Base-by-base conservation (phyloP, 2,797 vertebrate genomes). In the Hybognathus amarus region DNA sequence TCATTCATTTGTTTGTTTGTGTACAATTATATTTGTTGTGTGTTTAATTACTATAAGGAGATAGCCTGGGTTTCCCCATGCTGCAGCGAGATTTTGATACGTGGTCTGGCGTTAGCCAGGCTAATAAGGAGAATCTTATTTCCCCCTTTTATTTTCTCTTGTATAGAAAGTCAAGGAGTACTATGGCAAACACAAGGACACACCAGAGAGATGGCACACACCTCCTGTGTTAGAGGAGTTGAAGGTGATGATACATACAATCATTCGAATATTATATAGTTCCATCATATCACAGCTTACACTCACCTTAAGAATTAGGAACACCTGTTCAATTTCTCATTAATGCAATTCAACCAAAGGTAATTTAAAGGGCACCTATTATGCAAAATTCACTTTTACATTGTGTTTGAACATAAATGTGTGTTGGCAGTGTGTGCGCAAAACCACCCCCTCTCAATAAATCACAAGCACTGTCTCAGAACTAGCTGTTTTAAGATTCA, bases 161-260 rank as follows among this genome's bases (percentile, higher is more conserved):
- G 9, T 85, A 89, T 91, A 99, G 98, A 95, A 97, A 89, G 93
- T 99, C 80, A 77, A 92, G 67, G 92, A 95, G 45, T 98, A 96
- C 89, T 97, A 95, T 88, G 64, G 84, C 82, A 93, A 90, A 90
- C 81, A 89, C 33, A 87, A 91, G 86, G 92, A 94, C 77, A 94
- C 94, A 38, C 89, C 91, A n/a, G 91, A 95, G 76, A 94, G 94
- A 87, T 99, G 97, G 97, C 92, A 91, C 87, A 95, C 95, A 2
- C 97, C 97, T 47, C 85, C 87, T 63, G 87, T 96, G 79, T 93
- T 97, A 71, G 94, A 97, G 75, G 95, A 94, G 84, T 90, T 99
- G 63, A 97, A 97, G 97, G 97, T 97, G 92, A 88, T 83, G 86
- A 24, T 42, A 13, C 11, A 40, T 27, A 54, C 33, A 42, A 18